These are phyloP conservation scores for Gadus macrocephalus DNA, from an alignment of 2,113 vertebrate genomes.

Conservation along the genomic window DNA sequence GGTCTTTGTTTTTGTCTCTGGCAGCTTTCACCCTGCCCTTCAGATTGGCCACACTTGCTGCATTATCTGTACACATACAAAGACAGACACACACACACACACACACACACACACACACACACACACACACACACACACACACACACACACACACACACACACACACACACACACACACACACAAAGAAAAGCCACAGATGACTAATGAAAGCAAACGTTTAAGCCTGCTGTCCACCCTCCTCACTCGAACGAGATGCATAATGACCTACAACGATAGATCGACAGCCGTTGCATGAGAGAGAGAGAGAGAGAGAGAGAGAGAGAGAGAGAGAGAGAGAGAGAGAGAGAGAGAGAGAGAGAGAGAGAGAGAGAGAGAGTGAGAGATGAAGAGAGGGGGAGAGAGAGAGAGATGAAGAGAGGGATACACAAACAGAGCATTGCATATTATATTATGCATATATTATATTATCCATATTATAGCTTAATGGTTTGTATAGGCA, in stretches of 20 bases:
- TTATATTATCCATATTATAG: no score
- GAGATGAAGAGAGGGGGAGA: no score
- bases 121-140: constrained; percentile 5
- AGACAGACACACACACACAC: not conserved
- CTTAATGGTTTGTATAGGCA: no score
- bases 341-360: not conserved
- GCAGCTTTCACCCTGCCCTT: constrained; percentile 79
- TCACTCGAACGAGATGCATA: not conserved
- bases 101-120: constrained; percentile 2
- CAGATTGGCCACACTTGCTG: constrained; percentile 70
- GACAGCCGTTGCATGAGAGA: no score
- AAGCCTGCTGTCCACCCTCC: not conserved
- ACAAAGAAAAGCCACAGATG: not conserved
- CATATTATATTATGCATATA: no score
- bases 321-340: not conserved
- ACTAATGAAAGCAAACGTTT: constrained; percentile 13
- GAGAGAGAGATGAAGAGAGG: not conserved
- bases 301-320: not conserved
- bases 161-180: constrained; percentile 3
- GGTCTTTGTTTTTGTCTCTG: constrained; percentile 76
- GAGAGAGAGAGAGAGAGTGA: no score
- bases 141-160: constrained; percentile 4
- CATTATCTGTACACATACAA: constrained; percentile 70
- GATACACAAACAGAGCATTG: not conserved
- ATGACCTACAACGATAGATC: not conserved